Conservation (phyloP, 2,113 vertebrate genomes). For the Prunella himalayana region DNA sequence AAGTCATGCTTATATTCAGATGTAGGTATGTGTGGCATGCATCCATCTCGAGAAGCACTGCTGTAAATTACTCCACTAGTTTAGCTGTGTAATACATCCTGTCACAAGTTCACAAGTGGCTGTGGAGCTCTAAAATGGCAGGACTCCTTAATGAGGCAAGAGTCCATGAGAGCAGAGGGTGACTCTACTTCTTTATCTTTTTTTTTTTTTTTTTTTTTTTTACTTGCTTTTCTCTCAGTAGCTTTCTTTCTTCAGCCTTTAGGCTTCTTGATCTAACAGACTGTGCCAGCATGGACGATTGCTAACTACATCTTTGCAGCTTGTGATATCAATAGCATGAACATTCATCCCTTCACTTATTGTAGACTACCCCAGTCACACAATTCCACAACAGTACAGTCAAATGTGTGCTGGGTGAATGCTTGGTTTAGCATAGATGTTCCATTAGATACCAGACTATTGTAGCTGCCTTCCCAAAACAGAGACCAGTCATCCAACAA, state of each 20-base stretch:
- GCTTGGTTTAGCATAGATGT: neutral
- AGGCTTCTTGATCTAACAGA: neutral
- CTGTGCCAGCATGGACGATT: neutral
- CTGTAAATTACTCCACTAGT: neutral
- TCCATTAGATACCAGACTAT: neutral
- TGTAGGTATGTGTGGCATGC: conserved; percentile 28
- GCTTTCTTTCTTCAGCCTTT: neutral
- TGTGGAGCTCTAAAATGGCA: neutral
- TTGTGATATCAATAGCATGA: rapidly evolving
- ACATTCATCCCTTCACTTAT: neutral
- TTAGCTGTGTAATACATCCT: neutral
- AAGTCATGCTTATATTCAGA: neutral
- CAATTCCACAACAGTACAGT: neutral
- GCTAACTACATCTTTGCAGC: neutral
- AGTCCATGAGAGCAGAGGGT: neutral
- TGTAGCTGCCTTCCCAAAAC: neutral
- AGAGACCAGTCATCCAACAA: neutral
- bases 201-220: neutral
- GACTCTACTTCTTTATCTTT: neutral
- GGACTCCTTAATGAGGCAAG: neutral
- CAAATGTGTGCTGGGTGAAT: neutral
- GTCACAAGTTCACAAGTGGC: neutral
- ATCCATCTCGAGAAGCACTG: neutral
- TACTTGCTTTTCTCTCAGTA: neutral
- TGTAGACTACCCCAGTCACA: neutral